Evolutionary conservation across 2,888 invertebrate species (phyloP).

Genomic region (Pharmacophagus antenor): DNA sequence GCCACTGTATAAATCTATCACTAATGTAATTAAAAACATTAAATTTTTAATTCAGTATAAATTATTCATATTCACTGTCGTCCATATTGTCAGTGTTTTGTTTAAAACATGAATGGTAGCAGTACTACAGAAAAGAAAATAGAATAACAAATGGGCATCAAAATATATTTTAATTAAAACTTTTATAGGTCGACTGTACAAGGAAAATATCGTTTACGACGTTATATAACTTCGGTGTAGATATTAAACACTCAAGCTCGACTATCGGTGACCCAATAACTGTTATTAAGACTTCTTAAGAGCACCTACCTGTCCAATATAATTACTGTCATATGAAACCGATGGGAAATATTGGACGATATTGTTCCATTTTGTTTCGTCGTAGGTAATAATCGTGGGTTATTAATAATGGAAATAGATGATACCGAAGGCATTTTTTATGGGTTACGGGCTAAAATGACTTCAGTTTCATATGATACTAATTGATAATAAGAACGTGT

Average conservation of each 20-base stretch:
- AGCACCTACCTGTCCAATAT: conserved; percentile 9
- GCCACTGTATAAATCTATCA: too few species aligned
- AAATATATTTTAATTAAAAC: conserved; percentile 8
- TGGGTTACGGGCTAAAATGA: too few species aligned
- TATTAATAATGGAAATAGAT: too few species aligned
- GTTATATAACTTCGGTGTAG: conserved; percentile 2
- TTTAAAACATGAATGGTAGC: background rate
- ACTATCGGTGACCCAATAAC: conserved; percentile 5
- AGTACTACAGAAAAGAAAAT: background rate
- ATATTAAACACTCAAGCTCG: conserved; percentile 12
- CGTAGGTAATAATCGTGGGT: background rate
- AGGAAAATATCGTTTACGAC: conserved; percentile 7
- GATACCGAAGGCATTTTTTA: too few species aligned
- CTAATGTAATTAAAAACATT: too few species aligned
- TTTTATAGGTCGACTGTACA: background rate
- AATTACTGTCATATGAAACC: background rate
- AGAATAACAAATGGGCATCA: background rate
- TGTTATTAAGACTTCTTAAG: conserved; percentile 13
- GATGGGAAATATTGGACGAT: background rate
- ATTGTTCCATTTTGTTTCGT: background rate
- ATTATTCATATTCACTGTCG: background rate
- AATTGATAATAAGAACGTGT: too few species aligned
- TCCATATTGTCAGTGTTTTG: background rate
- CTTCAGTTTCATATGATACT: too few species aligned
- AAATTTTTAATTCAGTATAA: background rate